phyloP scores from a whole-genome alignment of 2,888 invertebrate species.

The Epinotia bilunana region DNA sequence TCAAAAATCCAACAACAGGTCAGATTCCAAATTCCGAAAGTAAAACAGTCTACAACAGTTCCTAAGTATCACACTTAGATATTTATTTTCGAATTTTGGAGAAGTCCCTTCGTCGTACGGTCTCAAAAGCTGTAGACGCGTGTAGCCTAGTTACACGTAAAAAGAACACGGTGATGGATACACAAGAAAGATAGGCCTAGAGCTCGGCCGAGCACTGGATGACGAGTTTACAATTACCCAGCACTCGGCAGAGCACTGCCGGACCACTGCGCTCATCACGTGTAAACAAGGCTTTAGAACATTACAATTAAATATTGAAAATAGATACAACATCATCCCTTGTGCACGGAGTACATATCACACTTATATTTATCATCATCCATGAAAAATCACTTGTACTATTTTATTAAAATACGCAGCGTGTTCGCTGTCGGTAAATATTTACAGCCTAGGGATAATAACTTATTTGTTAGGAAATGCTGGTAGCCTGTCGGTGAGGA shows the following conservation, averaged over 20 bases:
- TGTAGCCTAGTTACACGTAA: not conserved
- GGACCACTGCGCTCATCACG: not conserved
- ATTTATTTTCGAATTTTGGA: slow-evolving; percentile 27
- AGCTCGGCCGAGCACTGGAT: not conserved
- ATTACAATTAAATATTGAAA: slow-evolving; percentile 43
- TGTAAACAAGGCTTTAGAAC: slow-evolving; percentile 14
- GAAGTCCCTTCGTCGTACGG: not conserved
- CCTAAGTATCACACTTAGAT: not conserved
- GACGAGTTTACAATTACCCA: not conserved
- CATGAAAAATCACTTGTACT: slow-evolving; percentile 63
- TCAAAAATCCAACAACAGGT: slow-evolving; percentile 2
- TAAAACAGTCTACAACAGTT: not conserved
- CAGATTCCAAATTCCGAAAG: slow-evolving; percentile 20
- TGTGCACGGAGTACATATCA: slow-evolving; percentile 56
- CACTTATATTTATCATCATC: slow-evolving; percentile 48
- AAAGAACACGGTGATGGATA: not conserved
- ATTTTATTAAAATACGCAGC: slow-evolving; percentile 62
- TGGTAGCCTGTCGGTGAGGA: slow-evolving; percentile 52
- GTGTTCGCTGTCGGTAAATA: slow-evolving; percentile 50
- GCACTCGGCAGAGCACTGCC: not conserved
- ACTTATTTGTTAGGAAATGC: slow-evolving; percentile 69
- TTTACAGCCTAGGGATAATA: slow-evolving; percentile 63
- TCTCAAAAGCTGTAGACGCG: slow-evolving; percentile 28
- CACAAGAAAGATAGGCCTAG: not conserved
- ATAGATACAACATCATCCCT: slow-evolving; percentile 55